Percentiles rank a stretch among this genome's conserved stretches.
These are phyloP conservation scores for Enteromius anoplus DNA, from an alignment of 2,797 vertebrate species.

Conservation along the genomic window DNA sequence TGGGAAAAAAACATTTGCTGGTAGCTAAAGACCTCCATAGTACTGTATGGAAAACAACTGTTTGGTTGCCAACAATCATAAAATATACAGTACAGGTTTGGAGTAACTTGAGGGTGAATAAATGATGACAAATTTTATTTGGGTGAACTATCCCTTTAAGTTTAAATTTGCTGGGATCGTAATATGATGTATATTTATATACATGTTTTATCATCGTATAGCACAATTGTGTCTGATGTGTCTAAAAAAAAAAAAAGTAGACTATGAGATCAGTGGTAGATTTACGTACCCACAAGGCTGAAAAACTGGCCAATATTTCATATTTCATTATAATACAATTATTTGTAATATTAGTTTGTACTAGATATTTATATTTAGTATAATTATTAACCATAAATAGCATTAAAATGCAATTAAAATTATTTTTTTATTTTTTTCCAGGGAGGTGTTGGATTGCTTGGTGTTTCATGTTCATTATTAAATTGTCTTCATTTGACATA, in stretches of 20 bases:
- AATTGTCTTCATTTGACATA: not conserved
- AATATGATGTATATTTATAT: too few relatives aligned
- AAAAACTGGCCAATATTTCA: not conserved
- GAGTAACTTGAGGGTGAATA: not conserved
- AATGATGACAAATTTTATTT: not conserved
- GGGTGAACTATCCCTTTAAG: not conserved
- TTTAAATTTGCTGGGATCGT: not conserved
- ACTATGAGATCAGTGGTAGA: not conserved
- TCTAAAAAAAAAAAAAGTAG: not conserved
- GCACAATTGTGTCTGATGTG: not conserved
- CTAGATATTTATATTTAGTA: not conserved
- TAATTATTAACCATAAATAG: not conserved
- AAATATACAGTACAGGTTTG: not conserved
- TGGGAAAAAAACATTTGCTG: not conserved
- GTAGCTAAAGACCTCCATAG: not conserved
- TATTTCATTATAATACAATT: not conserved
- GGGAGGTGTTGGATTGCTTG: not conserved
- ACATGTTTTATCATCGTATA: not conserved
- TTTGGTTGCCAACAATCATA: not conserved
- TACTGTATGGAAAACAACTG: not conserved
- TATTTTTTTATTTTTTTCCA: not conserved
- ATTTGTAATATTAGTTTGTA: not conserved
- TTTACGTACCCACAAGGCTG: not conserved
- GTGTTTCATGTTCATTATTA: not conserved
- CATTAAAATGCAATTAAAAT: not conserved